A percentile compares a stretch with the other conserved stretches of the same genome.
Evolutionary conservation across 2,888 invertebrate species (phyloP).

Genomic region (Drosophila siamana): DNA sequence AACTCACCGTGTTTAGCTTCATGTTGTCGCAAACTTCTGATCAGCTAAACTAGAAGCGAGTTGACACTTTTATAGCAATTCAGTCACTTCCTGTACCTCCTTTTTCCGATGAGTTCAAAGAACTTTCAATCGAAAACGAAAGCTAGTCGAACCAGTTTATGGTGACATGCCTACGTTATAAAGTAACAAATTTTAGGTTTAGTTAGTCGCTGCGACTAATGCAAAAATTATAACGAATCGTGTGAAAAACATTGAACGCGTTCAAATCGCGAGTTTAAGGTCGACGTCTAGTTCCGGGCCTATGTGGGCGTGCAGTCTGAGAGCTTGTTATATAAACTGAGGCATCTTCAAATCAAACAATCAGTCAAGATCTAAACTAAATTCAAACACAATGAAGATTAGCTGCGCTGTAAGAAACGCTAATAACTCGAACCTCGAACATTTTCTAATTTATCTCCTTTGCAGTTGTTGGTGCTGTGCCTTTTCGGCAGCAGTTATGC

Average conservation of each 20-base stretch:
- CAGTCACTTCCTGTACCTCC: conserved; percentile 71
- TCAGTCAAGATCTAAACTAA: conserved; percentile 58
- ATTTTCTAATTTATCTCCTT: neutral
- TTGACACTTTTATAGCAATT: conserved; percentile 62
- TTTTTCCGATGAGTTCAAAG: conserved; percentile 65
- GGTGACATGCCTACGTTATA: conserved; percentile 18
- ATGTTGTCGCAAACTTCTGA: conserved; percentile 62
- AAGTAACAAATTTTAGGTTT: conserved; percentile 40
- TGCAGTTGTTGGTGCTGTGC: conserved; percentile 49
- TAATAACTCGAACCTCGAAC: neutral
- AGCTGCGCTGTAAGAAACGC: conserved; percentile 56
- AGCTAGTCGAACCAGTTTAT: conserved; percentile 57
- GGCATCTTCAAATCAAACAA: conserved; percentile 24
- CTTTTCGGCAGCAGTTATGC: conserved; percentile 53
- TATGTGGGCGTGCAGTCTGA: conserved; percentile 61
- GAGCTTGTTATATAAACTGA: conserved; percentile 71
- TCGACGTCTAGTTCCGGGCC: conserved; percentile 58
- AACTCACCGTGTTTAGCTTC: conserved; percentile 56
- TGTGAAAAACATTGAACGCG: conserved; percentile 76
- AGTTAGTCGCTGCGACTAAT: conserved; percentile 69
- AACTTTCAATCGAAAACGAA: conserved; percentile 50
- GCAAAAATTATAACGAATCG: conserved; percentile 52
- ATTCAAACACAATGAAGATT: conserved; percentile 54
- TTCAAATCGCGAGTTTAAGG: conserved; percentile 72
- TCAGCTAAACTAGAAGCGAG: conserved; percentile 4